Percentiles rank a stretch among this genome's conserved stretches.
Evolutionary conservation across 2,113 vertebrate species (phyloP).

Genomic region (Arothron firmamentum): DNA sequence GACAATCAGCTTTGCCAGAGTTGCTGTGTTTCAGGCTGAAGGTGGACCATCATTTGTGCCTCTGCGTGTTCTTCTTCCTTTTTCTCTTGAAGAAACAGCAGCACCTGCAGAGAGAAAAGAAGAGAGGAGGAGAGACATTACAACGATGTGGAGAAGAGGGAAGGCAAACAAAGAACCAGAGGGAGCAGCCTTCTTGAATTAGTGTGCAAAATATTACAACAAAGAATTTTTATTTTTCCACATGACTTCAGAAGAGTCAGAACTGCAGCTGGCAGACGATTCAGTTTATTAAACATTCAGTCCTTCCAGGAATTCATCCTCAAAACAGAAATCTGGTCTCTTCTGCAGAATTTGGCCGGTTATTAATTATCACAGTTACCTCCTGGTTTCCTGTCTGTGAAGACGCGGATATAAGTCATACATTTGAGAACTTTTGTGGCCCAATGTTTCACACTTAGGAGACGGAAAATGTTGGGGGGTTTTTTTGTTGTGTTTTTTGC

Average conservation of each 20-base stretch:
- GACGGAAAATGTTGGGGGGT: too few relatives aligned
- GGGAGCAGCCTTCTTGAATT: slow-evolving; percentile 1
- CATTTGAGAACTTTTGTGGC: too few relatives aligned
- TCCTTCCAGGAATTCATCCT: too few relatives aligned
- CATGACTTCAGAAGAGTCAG: slow-evolving; percentile 8
- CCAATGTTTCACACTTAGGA: too few relatives aligned
- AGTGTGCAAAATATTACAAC: slow-evolving; percentile 11
- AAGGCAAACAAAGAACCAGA: slow-evolving; percentile 8
- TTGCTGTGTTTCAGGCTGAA: slow-evolving; percentile 27
- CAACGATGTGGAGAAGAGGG: not conserved
- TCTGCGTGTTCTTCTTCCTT: slow-evolving; percentile 95
- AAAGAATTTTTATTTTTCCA: slow-evolving; percentile 2
- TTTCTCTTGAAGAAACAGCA: slow-evolving; percentile 99
- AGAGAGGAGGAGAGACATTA: not conserved
- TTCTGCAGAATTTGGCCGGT: too few relatives aligned
- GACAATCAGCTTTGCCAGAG: slow-evolving; percentile 49
- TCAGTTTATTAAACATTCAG: slow-evolving; percentile 1
- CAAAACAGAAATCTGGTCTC: too few relatives aligned
- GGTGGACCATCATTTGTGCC: slow-evolving; percentile 87
- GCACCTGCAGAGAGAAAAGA: slow-evolving; percentile 83
- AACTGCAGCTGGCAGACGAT: slow-evolving; percentile 8
- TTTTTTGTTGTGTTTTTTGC: too few relatives aligned
- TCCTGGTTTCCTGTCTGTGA: too few relatives aligned
- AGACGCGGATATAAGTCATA: too few relatives aligned
- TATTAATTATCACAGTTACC: too few relatives aligned